Conservation (phyloP, 2,113 vertebrate species). For the Ctenodactylus gundi region DNA sequence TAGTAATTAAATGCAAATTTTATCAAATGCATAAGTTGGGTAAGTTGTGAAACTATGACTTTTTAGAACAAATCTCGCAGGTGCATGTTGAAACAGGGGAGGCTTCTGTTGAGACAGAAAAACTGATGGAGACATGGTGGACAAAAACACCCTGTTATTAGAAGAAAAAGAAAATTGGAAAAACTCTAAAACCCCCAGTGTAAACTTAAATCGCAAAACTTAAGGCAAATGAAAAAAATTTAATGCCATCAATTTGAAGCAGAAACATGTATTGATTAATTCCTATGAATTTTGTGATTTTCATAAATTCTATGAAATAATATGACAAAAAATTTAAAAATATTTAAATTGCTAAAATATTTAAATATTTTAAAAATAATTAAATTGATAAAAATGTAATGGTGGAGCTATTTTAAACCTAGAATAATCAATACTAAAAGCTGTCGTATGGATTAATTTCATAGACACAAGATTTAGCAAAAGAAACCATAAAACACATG, state of each 20-base stretch:
- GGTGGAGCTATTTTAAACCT: not conserved
- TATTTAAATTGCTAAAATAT: not conserved
- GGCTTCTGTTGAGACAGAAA: too few relatives aligned
- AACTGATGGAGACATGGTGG: too few relatives aligned
- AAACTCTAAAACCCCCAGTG: not conserved
- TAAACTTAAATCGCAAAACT: not conserved
- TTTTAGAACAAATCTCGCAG: too few relatives aligned
- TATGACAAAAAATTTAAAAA: constrained; percentile 1
- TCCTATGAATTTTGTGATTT: not conserved
- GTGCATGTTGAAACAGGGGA: too few relatives aligned
- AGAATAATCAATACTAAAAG: not conserved
- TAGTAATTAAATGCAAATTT: too few relatives aligned
- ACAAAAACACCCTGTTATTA: too few relatives aligned
- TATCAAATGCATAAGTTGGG: too few relatives aligned
- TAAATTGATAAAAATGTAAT: not conserved
- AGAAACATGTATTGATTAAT: not conserved
- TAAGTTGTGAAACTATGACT: too few relatives aligned
- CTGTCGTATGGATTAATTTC: not conserved
- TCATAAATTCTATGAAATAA: not conserved
- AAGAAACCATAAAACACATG: not conserved
- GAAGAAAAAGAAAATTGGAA: too few relatives aligned
- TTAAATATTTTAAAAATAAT: not conserved
- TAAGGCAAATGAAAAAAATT: not conserved
- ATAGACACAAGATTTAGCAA: not conserved
- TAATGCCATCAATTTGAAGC: not conserved